These are phyloP conservation scores for Hermodice carunculata DNA, from an alignment of 2,888 invertebrate species.

Conservation along the genomic window DNA sequence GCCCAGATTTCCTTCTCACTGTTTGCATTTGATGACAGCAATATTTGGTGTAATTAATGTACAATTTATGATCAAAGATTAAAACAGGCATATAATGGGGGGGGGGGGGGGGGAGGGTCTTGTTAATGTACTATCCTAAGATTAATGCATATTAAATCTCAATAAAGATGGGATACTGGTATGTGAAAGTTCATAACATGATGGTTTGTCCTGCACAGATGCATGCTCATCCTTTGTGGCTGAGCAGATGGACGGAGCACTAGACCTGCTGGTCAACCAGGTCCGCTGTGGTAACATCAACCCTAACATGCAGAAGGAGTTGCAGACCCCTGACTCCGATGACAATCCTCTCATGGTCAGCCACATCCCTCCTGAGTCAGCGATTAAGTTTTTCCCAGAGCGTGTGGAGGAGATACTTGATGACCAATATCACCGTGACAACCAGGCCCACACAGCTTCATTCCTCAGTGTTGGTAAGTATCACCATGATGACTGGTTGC, in stretches of 20 bases:
- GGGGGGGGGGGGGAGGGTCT: too few relatives aligned
- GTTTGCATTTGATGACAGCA: too few relatives aligned
- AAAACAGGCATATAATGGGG: too few relatives aligned
- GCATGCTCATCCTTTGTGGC: constrained; percentile 55
- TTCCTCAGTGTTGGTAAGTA: constrained; percentile 13
- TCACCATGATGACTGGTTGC: too few relatives aligned
- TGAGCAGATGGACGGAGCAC: constrained; percentile 48
- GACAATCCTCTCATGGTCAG: constrained; percentile 8
- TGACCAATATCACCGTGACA: constrained; percentile 9
- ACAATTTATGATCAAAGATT: too few relatives aligned
- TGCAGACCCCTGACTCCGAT: constrained; percentile 17
- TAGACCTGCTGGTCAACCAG: constrained; percentile 55
- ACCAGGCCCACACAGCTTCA: constrained; percentile 14
- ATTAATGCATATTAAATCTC: too few relatives aligned
- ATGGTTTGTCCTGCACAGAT: constrained; percentile 36
- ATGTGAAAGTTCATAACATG: not conserved
- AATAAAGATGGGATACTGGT: too few relatives aligned
- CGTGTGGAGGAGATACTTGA: constrained; percentile 6
- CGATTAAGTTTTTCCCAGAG: constrained; percentile 8
- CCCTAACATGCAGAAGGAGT: not conserved
- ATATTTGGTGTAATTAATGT: too few relatives aligned
- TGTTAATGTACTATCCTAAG: not conserved
- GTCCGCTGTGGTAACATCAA: constrained; percentile 53
- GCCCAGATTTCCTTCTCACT: too few relatives aligned
- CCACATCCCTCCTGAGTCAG: constrained; percentile 9